Conservation (phyloP, 2,113 vertebrate species). For the Gulo gulo region DNA sequence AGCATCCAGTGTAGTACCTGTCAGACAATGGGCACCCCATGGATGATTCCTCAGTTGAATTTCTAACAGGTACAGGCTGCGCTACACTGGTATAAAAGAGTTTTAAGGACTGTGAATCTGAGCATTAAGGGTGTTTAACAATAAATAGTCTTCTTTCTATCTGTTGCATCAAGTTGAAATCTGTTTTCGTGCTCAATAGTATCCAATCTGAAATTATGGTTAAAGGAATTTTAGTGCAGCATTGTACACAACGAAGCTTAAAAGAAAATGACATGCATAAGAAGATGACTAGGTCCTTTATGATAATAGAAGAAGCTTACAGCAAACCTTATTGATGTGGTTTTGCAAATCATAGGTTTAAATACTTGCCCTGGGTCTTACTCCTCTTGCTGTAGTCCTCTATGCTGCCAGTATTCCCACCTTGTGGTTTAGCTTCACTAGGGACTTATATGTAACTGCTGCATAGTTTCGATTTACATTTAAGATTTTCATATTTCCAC, state of each 20-base stretch:
- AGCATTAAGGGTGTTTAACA: background rate
- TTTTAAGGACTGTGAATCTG: background rate
- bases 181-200: background rate
- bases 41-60: background rate
- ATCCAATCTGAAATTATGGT: background rate
- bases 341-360: background rate
- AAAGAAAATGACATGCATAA: background rate
- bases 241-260: background rate
- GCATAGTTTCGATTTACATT: background rate
- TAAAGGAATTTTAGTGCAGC: background rate
- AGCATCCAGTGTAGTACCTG: background rate
- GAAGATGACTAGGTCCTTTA: background rate
- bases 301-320: background rate
- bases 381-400: background rate
- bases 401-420: background rate
- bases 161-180: background rate
- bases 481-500: background rate
- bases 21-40: background rate
- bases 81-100: background rate
- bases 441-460: background rate
- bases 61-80: background rate
- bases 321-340: background rate
- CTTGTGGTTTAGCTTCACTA: background rate
- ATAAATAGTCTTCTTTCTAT: background rate
- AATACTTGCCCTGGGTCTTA: background rate